Base-by-base conservation (phyloP, 2,797 vertebrate species). In the Pempheris klunzingeri region DNA sequence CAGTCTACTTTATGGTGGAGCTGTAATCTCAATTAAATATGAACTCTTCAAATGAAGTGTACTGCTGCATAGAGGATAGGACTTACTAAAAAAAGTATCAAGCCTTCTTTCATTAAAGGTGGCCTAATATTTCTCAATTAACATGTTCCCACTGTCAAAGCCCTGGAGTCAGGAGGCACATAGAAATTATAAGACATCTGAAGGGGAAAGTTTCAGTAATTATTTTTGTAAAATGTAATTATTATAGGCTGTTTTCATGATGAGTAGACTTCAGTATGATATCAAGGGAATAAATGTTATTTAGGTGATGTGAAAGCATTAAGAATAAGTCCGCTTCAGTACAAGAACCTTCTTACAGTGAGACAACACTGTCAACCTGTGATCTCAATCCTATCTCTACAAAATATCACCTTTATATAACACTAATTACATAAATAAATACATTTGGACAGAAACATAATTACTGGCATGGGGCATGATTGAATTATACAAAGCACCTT, bases 21-120 rank as follows among this genome's bases (percentile, higher is more conserved):
- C 80, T 81, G 53, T 74, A 83, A 86, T 90, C 81, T 86, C 81
- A 84, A 80, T 87, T 84, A 83, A 83, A 85, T 75, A 61, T 80
- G 59, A 83, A 82, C 50, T 85, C 74, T 82, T 77, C 24, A 85
- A 78, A 85, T 79, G 74, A 83, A 80, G 65, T 69, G 68, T 43
- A 41, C 17, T 59, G 74, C 69, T 86, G 74, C 71, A 73, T 4
- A 53, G 74, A 83, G 58, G 77, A 79, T 68, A 76, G 52, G 39
- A 72, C 44, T 67, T 62, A 74, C 50, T 61, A 66, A 64, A 71
- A 75, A 74, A 80, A 62, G 36, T 44, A 77, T 68, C 71, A 74
- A 55, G 44, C 53, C 55, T 46, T 61, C 70, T 74, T 82, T 85
- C 77, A 87, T 86, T 86, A 82, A 87, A 72, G 62, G 59, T 74